These are phyloP conservation scores for Gymnopithys bicolor DNA, from an alignment of 2,797 vertebrate genomes.

Conservation along the genomic window DNA sequence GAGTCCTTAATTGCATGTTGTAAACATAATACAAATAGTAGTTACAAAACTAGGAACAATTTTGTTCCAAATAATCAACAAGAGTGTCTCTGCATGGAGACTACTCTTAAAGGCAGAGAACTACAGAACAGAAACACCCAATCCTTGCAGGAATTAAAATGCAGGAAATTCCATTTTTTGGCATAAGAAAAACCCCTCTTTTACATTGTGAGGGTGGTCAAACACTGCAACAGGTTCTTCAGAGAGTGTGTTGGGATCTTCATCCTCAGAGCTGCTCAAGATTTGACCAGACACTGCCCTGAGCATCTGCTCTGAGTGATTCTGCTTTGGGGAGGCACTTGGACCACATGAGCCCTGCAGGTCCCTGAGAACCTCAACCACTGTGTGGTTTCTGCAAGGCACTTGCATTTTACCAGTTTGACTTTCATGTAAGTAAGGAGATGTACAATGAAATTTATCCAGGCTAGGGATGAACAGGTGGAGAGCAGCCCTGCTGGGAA, in stretches of 20 bases:
- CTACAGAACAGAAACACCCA: rapidly evolving
- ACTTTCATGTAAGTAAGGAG: background rate
- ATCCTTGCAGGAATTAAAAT: background rate
- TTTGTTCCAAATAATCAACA: background rate
- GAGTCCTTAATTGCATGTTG: slow-evolving; percentile 21
- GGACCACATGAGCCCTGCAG: background rate
- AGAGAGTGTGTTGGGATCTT: background rate
- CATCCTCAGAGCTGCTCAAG: background rate
- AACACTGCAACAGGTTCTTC: background rate
- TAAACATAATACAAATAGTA: slow-evolving; percentile 28
- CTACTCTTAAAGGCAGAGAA: background rate
- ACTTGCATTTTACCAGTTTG: background rate
- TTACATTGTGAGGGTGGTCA: background rate
- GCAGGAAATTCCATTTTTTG: background rate
- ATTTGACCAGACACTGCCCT: background rate
- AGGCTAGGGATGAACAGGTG: background rate
- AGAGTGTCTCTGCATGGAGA: background rate
- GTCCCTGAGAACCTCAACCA: background rate
- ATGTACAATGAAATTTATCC: background rate
- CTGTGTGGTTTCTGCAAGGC: background rate
- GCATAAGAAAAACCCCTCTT: background rate
- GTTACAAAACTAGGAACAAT: slow-evolving; percentile 19
- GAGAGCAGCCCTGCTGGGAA: background rate
- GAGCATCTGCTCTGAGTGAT: background rate
- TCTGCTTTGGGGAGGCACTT: background rate